A percentile compares a stretch with the other conserved stretches of the same genome.
phyloP scores from a whole-genome alignment of 1,140 invertebrate genomes.

The Agrypnia vestita region DNA sequence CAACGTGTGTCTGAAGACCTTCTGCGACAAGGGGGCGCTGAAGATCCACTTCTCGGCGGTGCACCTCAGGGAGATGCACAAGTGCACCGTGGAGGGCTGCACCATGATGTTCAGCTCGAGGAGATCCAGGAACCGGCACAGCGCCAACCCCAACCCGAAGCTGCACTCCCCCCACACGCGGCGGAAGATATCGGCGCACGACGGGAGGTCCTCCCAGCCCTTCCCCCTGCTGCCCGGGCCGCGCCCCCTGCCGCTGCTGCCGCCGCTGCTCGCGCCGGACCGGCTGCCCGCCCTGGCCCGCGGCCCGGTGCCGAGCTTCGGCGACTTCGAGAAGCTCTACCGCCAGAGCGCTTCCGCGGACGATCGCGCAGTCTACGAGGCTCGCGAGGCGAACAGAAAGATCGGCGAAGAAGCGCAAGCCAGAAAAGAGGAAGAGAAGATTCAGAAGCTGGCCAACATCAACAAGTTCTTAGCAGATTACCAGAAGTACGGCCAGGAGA shows the following conservation, averaged over 20 bases:
- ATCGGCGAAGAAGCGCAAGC: slow-evolving; percentile 68
- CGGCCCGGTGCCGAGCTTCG: slow-evolving; percentile 72
- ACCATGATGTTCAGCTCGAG: slow-evolving; percentile 87
- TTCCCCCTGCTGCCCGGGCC: slow-evolving; percentile 81
- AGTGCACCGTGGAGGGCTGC: slow-evolving; percentile 85
- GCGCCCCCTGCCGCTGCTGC: slow-evolving; percentile 70
- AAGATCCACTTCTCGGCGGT: slow-evolving; percentile 99
- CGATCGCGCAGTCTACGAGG: slow-evolving; percentile 64
- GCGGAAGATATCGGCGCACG: slow-evolving; percentile 93
- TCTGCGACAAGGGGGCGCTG: slow-evolving; percentile 99
- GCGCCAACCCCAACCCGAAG: slow-evolving; percentile 98
- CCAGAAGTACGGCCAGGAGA: slow-evolving; percentile 63
- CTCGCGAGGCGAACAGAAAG: slow-evolving; percentile 62
- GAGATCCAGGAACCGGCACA: slow-evolving; percentile 84
- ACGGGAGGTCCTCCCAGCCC: slow-evolving; percentile 90
- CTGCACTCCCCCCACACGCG: slow-evolving; percentile 95
- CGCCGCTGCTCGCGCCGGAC: slow-evolving; percentile 66
- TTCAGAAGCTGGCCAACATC: slow-evolving; percentile 65
- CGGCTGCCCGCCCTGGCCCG: slow-evolving; percentile 67
- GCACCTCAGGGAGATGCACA: slow-evolving; percentile 84
- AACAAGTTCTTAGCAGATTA: slow-evolving; percentile 62
- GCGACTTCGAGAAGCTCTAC: slow-evolving; percentile 73
- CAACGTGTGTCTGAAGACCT: slow-evolving; percentile 98
- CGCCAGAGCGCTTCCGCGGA: slow-evolving; percentile 66
- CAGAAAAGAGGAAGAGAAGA: slow-evolving; percentile 58